phyloP scores from a whole-genome alignment of 2,113 vertebrate species.

The Gnathonemus echidnorhynchus region DNA sequence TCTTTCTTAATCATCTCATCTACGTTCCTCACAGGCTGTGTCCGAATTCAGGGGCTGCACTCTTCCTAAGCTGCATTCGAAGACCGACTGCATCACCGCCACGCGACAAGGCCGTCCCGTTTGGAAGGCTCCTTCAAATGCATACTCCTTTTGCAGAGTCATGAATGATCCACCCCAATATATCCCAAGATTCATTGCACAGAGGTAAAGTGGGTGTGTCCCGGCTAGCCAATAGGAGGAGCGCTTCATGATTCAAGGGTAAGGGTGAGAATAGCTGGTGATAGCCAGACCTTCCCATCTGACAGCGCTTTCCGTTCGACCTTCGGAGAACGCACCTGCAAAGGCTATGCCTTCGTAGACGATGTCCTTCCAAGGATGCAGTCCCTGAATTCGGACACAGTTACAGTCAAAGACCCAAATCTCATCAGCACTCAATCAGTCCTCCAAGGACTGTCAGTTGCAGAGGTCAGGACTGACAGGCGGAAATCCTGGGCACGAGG shows the following conservation, averaged over 20 bases:
- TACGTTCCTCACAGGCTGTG: background rate
- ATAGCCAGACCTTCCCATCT: background rate
- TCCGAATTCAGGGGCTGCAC: background rate
- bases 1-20: background rate
- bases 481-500: background rate
- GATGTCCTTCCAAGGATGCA: background rate
- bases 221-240: too few relatives aligned
- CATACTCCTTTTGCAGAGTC: too few relatives aligned
- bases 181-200: too few relatives aligned
- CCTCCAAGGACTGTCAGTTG: background rate
- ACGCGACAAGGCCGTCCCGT: background rate
- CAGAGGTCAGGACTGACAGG: background rate
- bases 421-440: background rate
- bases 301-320: background rate
- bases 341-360: background rate
- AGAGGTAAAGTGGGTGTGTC: too few relatives aligned
- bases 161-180: too few relatives aligned
- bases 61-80: background rate
- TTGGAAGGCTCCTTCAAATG: background rate
- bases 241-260: too few relatives aligned
- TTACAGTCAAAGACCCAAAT: background rate
- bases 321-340: background rate
- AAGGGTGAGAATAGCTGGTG: background rate
- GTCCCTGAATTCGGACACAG: background rate
- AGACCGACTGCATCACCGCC: background rate